Conservation (phyloP, 2,113 vertebrate genomes). For the Ameiurus melas region DNA sequence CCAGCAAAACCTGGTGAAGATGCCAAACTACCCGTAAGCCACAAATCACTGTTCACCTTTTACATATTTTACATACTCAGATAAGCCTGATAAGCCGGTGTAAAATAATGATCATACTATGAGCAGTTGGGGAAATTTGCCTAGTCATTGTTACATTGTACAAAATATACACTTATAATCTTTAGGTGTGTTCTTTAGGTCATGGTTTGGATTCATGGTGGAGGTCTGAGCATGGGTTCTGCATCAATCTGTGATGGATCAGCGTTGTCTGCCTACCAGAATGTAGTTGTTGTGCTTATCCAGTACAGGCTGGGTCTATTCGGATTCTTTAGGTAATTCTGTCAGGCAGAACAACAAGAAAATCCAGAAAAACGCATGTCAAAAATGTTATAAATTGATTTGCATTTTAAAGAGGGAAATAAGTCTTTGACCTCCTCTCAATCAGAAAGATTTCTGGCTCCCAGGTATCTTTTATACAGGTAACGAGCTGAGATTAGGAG, state of each 20-base stretch:
- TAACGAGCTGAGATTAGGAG: too few relatives aligned
- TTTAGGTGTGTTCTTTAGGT: conserved; percentile 69
- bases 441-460: too few relatives aligned
- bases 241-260: conserved; percentile 78
- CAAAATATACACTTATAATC: background rate
- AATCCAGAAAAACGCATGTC: too few relatives aligned
- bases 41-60: background rate
- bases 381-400: too few relatives aligned
- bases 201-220: conserved; percentile 90
- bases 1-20: conserved; percentile 61
- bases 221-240: conserved; percentile 63
- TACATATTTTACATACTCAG: background rate
- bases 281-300: conserved; percentile 80
- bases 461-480: too few relatives aligned
- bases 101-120: background rate
- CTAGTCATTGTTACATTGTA: conserved; percentile 11
- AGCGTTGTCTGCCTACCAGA: conserved; percentile 76
- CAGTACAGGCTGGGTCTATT: conserved; percentile 81
- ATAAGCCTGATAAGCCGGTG: background rate
- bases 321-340: conserved; percentile 81
- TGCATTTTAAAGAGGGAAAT: too few relatives aligned
- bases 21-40: conserved; percentile 71
- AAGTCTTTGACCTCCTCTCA: too few relatives aligned
- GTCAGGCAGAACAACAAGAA: too few relatives aligned
- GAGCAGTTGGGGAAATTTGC: background rate